Conservation (phyloP, 2,797 vertebrate species). For the Vultur gryphus region DNA sequence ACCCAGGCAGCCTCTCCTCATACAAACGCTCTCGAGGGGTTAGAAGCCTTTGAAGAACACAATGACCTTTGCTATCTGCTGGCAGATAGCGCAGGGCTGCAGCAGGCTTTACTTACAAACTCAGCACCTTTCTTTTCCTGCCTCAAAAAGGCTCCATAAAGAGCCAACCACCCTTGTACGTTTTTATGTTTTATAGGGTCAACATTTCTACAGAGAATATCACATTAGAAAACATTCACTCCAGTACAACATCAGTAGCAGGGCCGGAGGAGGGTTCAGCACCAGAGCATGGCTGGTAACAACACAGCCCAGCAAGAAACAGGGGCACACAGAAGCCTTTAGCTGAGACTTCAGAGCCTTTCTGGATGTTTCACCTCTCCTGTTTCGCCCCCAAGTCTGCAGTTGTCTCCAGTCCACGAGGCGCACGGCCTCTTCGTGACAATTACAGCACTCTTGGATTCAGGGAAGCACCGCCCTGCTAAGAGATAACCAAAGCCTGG, state of each 20-base stretch:
- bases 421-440: accelerated
- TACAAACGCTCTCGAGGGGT: accelerated
- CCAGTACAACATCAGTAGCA: background rate
- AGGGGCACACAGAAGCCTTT: background rate
- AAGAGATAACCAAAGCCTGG: background rate
- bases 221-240: background rate
- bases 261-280: background rate
- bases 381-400: background rate
- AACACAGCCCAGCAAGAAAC: background rate
- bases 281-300: background rate
- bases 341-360: background rate
- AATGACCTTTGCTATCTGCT: background rate
- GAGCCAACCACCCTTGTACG: background rate
- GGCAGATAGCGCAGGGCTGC: background rate
- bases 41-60: background rate
- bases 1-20: background rate
- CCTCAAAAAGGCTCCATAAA: background rate
- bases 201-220: background rate
- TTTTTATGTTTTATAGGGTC: background rate
- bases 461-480: background rate
- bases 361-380: background rate
- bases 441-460: background rate
- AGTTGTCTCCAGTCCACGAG: accelerated
- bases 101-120: background rate
- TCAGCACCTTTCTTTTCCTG: background rate